Conservation (phyloP, 2,888 invertebrate genomes). For the Amphipyra tragopoginis region DNA sequence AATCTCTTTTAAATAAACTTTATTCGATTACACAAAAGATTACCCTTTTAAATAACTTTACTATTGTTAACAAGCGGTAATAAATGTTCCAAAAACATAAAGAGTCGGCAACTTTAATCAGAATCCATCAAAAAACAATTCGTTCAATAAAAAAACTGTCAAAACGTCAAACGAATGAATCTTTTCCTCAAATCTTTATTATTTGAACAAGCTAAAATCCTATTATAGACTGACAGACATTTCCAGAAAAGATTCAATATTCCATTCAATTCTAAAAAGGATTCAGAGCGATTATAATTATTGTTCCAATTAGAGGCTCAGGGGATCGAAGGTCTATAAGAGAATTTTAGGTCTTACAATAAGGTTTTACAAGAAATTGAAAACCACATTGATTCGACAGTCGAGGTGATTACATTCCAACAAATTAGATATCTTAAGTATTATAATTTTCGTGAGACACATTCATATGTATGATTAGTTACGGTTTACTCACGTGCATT, state of each 20-base stretch:
- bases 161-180: constrained; percentile 15
- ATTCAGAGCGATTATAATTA: constrained; percentile 34
- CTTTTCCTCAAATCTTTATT: constrained; percentile 7
- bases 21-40: too few species aligned
- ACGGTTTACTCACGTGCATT: too few species aligned
- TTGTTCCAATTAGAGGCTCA: constrained; percentile 18
- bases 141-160: constrained; percentile 13
- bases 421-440: too few species aligned
- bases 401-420: too few species aligned
- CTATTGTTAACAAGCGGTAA: too few species aligned
- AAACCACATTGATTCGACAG: too few species aligned
- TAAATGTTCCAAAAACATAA: neutral
- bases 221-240: constrained; percentile 20
- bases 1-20: too few species aligned
- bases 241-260: constrained; percentile 19
- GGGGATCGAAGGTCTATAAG: neutral
- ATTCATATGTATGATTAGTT: too few species aligned
- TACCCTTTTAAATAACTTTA: too few species aligned
- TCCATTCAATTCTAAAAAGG: constrained; percentile 30
- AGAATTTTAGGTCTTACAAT: constrained; percentile 3
- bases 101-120: too few species aligned
- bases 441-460: too few species aligned
- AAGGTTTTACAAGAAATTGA: neutral
- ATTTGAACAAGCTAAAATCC: constrained; percentile 22
- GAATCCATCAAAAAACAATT: too few species aligned